Base-by-base conservation (phyloP, 2,888 invertebrate genomes). In the Epistrophe grossulariae region DNA sequence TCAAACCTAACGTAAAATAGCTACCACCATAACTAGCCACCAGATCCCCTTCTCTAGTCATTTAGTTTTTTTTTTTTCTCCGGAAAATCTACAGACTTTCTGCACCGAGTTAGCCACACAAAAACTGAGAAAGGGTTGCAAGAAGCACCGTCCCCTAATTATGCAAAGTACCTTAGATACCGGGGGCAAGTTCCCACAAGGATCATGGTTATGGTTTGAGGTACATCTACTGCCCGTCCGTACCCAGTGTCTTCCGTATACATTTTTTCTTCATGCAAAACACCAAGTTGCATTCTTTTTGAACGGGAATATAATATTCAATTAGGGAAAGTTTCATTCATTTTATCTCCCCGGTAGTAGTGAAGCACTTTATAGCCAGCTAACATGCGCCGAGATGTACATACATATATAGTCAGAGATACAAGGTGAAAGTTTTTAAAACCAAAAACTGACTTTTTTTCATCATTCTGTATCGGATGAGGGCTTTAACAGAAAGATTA, bases 251-350 rank as follows among this genome's bases (percentile, higher is more conserved):
- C 50, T 68, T 68, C 50, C 13, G 24, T 45, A 11, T 4, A 35
- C 7, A 19, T 43, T 50, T 48, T 35, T 31, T 19, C 10, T 31
- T 66, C 31, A 31, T 31, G 7, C 24, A n/a, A 13, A 55, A 70
- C 48, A 66, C 38, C 45, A 55, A 70, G 62, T 74, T 79, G 73
- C 74, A 73, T 43, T 77, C 64, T 68, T 77, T 80, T 62, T 70
- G 84, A 85, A 77, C 57, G 81, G 70, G 85, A 82, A 82, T 79
- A 82, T 87, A 87, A 82, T 87, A 87, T 87, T 87, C 85, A 87
- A 87, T 87, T 87, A 82, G 82, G 82, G 71, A 87, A 87, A 82
- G 80, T 84, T 87, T 82, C 70, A 70, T 87, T 82, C 78, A 79
- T 82, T 82, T 82, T 82, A 85, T 87, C 74, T 82, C 74, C 57